Conservation (phyloP, 2,888 invertebrate genomes). For the Rhabditoides inermis region DNA sequence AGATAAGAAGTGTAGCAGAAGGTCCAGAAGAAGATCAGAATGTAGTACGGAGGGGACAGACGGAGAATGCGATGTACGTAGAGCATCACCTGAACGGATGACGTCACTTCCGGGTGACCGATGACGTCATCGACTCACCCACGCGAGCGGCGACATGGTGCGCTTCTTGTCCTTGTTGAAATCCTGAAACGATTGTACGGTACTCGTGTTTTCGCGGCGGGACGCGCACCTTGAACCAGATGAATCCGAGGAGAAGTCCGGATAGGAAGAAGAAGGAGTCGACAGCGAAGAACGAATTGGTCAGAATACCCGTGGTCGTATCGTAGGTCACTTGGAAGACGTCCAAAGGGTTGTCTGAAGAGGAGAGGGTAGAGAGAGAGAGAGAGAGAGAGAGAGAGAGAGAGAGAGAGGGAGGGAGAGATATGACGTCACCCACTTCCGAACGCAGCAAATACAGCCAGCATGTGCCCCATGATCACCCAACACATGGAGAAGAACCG, state of each 20-base stretch:
- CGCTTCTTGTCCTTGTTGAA: no score
- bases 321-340: slow-evolving; percentile 5
- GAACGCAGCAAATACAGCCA: no score
- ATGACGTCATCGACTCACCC: no score
- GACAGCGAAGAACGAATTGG: slow-evolving; percentile 18
- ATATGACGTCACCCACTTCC: no score
- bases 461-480: neutral
- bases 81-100: no score
- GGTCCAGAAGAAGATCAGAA: slow-evolving; percentile 5
- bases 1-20: slow-evolving; percentile 3
- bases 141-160: no score
- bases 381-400: no score
- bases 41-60: slow-evolving; percentile 8
- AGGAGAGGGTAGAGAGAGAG: neutral
- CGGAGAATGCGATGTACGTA: no score
- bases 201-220: no score
- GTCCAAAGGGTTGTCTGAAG: slow-evolving; percentile 8
- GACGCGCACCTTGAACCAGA: slow-evolving; percentile 19
- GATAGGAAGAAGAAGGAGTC: slow-evolving; percentile 28
- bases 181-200: no score
- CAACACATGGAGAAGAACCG: slow-evolving; percentile 1
- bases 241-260: slow-evolving; percentile 15
- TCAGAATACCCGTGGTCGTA: slow-evolving; percentile 9
- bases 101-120: no score
- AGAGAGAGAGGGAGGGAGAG: no score